Evolutionary conservation across 2,888 invertebrate genomes (phyloP).

Genomic region (Drosophila leonis): DNA sequence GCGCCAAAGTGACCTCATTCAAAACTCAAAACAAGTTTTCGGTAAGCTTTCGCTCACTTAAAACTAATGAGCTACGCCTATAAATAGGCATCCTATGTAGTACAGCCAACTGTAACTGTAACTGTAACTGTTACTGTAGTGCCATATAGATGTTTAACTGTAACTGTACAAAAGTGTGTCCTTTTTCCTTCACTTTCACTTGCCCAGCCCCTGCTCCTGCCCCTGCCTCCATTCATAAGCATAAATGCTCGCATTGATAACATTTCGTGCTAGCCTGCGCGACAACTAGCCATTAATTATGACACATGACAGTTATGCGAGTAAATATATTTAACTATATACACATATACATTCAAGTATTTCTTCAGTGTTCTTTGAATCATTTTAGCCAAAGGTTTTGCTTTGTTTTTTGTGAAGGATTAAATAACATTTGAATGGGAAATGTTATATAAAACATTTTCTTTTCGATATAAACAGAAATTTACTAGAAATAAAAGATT

Average conservation of each 20-base stretch:
- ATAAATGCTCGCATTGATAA: constrained; percentile 61
- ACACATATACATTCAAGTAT: constrained; percentile 4
- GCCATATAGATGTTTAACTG: constrained; percentile 9
- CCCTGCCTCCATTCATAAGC: constrained; percentile 35
- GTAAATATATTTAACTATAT: constrained; percentile 22
- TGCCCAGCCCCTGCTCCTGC: neutral
- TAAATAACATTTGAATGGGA: neutral
- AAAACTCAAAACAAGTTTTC: constrained; percentile 79
- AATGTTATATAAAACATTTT: neutral
- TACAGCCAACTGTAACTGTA: constrained; percentile 31
- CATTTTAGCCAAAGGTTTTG: constrained; percentile 7
- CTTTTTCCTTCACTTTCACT: constrained; percentile 13
- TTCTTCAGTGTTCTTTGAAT: constrained; percentile 17
- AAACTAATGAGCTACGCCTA: constrained; percentile 78
- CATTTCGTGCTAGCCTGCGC: constrained; percentile 45
- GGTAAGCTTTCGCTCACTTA: constrained; percentile 78
- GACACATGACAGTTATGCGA: constrained; percentile 65
- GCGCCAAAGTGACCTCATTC: constrained; percentile 74
- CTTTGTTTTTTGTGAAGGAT: neutral
- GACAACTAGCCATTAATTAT: constrained; percentile 68
- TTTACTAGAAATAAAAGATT: too few species aligned
- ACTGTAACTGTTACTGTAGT: constrained; percentile 18
- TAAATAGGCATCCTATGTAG: constrained; percentile 62
- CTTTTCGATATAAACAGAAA: neutral
- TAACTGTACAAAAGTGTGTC: constrained; percentile 22